Evolutionary conservation across 2,888 invertebrate genomes (phyloP).

Genomic region (Cheilosia vernalis): DNA sequence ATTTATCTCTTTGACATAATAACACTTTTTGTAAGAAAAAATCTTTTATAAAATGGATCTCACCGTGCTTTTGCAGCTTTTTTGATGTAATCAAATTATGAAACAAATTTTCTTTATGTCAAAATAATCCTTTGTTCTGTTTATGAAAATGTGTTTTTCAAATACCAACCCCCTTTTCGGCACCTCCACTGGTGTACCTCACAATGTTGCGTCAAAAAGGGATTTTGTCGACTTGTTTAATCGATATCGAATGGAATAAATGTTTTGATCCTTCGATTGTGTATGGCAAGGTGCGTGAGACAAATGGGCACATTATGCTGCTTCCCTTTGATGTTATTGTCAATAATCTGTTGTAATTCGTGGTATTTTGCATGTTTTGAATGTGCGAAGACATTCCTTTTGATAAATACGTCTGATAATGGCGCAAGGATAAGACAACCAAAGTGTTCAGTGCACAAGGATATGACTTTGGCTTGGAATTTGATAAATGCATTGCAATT

Average conservation of each 20-base stretch:
- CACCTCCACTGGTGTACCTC: slow-evolving; percentile 36
- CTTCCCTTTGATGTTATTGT: slow-evolving; percentile 50
- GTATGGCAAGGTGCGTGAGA: slow-evolving; percentile 62
- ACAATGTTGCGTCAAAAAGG: slow-evolving; percentile 25
- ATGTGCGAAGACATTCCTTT: slow-evolving; percentile 5
- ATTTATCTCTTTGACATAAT: too few species aligned
- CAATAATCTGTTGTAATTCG: slow-evolving; percentile 52
- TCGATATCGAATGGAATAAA: slow-evolving; percentile 61
- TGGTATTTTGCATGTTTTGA: slow-evolving; percentile 11
- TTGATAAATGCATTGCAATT: slow-evolving; percentile 51
- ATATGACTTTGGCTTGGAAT: slow-evolving; percentile 35
- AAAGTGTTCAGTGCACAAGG: neutral
- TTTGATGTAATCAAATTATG: too few species aligned
- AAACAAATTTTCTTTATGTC: too few species aligned
- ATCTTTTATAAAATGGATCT: too few species aligned
- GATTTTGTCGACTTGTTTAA: slow-evolving; percentile 68
- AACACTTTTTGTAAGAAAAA: too few species aligned
- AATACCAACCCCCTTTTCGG: too few species aligned
- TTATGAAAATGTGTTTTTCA: too few species aligned
- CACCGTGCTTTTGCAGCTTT: too few species aligned
- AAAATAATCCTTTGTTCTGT: too few species aligned
- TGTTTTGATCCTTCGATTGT: slow-evolving; percentile 34
- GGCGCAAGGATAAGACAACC: slow-evolving; percentile 7
- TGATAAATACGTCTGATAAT: slow-evolving; percentile 39
- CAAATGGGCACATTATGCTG: slow-evolving; percentile 51